Percentiles rank a stretch among this genome's conserved stretches.
These are phyloP conservation scores for Rhamnusium bicolor DNA, from an alignment of 2,888 invertebrate genomes.

Conservation along the genomic window DNA sequence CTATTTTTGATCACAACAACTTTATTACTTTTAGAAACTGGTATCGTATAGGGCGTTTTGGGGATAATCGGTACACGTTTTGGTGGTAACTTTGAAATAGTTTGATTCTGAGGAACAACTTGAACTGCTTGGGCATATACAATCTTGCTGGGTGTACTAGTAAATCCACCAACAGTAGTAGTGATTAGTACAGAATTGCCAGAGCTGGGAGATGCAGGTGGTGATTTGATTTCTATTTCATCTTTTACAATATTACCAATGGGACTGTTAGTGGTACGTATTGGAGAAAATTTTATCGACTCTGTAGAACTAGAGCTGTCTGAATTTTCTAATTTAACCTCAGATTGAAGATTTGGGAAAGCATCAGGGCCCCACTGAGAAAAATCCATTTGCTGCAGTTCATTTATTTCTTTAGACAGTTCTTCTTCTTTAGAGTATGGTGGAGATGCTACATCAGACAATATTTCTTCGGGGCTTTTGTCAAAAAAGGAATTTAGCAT, in stretches of 20 bases:
- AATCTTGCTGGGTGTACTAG: slow-evolving; percentile 30
- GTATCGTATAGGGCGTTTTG: slow-evolving; percentile 53
- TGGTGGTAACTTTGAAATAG: slow-evolving; percentile 47
- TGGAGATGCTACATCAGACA: slow-evolving; percentile 63
- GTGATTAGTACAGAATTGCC: slow-evolving; percentile 24
- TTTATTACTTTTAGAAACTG: slow-evolving; percentile 49
- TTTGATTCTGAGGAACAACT: slow-evolving; percentile 44
- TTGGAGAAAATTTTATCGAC: slow-evolving; percentile 58
- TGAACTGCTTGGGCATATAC: slow-evolving; percentile 50
- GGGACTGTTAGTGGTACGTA: slow-evolving; percentile 38
- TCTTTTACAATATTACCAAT: slow-evolving; percentile 35
- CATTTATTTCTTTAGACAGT: slow-evolving; percentile 46
- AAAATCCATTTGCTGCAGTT: slow-evolving; percentile 56
- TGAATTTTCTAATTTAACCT: slow-evolving; percentile 60
- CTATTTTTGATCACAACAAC: slow-evolving; percentile 55
- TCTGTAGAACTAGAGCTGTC: slow-evolving; percentile 53
- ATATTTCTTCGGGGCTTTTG: slow-evolving; percentile 66
- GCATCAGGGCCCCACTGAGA: slow-evolving; percentile 56
- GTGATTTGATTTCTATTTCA: slow-evolving; percentile 44
- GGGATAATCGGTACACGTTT: slow-evolving; percentile 61
- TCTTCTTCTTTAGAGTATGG: slow-evolving; percentile 49
- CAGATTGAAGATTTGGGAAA: slow-evolving; percentile 57
- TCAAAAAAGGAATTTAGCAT: slow-evolving; percentile 66
- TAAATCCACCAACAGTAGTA: slow-evolving; percentile 5
- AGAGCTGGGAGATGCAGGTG: slow-evolving; percentile 42